Percentiles rank a stretch among this genome's conserved stretches.
Conservation (phyloP, 1,140 invertebrate species). For the Hylyphantes graminicola region DNA sequence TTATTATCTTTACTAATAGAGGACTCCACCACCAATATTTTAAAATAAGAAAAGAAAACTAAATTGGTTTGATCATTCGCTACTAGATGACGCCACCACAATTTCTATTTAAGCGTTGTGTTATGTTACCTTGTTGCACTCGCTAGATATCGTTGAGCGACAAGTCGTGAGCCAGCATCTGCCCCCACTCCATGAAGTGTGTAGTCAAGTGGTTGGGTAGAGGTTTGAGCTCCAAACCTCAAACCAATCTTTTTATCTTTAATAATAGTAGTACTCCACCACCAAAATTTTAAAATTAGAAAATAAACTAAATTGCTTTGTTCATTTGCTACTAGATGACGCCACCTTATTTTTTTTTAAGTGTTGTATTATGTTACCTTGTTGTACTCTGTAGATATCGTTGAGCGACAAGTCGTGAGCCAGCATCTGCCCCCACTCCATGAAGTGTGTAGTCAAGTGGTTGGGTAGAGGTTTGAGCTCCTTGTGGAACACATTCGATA, state of each 20-base stretch:
- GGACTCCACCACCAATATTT: too few relatives aligned
- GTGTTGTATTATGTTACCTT: too few relatives aligned
- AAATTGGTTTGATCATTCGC: too few relatives aligned
- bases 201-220: constrained; percentile 66
- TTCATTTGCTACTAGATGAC: too few relatives aligned
- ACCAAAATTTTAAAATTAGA: too few relatives aligned
- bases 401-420: constrained; percentile 70
- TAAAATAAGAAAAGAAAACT: too few relatives aligned
- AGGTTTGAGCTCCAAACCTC: constrained; percentile 63
- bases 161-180: constrained; percentile 73
- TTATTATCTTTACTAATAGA: constrained; percentile 26
- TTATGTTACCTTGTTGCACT: not conserved
- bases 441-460: constrained; percentile 66
- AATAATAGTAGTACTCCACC: too few relatives aligned
- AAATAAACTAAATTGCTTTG: too few relatives aligned
- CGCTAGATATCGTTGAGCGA: constrained; percentile 49
- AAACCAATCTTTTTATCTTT: too few relatives aligned
- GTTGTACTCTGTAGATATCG: constrained; percentile 20
- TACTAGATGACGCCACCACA: too few relatives aligned
- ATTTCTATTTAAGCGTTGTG: too few relatives aligned
- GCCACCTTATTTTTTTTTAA: too few relatives aligned
- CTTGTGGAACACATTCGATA: constrained; percentile 69
- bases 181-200: constrained; percentile 73
- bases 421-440: constrained; percentile 75
- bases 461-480: constrained; percentile 66